These are phyloP conservation scores for Littorina saxatilis DNA, from an alignment of 1,140 invertebrate genomes.

Conservation along the genomic window DNA sequence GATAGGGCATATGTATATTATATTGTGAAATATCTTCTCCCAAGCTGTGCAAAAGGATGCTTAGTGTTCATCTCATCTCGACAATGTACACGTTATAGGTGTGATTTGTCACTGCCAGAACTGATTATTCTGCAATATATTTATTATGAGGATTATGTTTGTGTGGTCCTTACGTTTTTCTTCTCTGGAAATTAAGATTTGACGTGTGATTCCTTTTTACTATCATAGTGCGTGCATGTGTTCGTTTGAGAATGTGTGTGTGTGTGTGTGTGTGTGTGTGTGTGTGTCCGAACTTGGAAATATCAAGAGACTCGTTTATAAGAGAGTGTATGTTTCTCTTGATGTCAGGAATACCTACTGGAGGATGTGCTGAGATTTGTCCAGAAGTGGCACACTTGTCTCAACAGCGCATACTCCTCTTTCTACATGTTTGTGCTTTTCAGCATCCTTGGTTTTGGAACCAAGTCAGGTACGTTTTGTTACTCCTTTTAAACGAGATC, in stretches of 20 bases:
- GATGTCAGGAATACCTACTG: conserved; percentile 29
- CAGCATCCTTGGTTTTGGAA: conserved; percentile 45
- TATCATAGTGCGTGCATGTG: not conserved
- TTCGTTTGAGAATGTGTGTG: not conserved
- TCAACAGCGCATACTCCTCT: conserved; percentile 39
- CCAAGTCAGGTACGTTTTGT: not conserved
- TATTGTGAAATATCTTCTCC: too few species aligned
- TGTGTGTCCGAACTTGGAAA: not conserved
- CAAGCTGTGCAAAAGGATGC: too few species aligned
- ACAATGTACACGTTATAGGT: too few species aligned
- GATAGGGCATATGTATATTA: too few species aligned
- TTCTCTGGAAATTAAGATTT: not conserved
- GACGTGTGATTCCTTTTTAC: not conserved
- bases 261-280: conserved; percentile 12
- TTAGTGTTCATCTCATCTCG: too few species aligned
- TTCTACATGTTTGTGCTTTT: conserved; percentile 47
- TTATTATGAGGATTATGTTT: not conserved
- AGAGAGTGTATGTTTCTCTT: not conserved
- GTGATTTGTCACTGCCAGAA: too few species aligned
- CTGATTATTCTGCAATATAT: too few species aligned
- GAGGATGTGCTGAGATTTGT: conserved; percentile 42
- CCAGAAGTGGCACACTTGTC: conserved; percentile 37
- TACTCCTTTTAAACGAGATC: not conserved
- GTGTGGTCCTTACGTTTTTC: not conserved
- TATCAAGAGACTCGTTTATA: not conserved